Evolutionary conservation across 2,888 invertebrate species (phyloP), one percentile per base, ranked within the genome.

Genomic region (Amphipyra tragopoginis): DNA sequence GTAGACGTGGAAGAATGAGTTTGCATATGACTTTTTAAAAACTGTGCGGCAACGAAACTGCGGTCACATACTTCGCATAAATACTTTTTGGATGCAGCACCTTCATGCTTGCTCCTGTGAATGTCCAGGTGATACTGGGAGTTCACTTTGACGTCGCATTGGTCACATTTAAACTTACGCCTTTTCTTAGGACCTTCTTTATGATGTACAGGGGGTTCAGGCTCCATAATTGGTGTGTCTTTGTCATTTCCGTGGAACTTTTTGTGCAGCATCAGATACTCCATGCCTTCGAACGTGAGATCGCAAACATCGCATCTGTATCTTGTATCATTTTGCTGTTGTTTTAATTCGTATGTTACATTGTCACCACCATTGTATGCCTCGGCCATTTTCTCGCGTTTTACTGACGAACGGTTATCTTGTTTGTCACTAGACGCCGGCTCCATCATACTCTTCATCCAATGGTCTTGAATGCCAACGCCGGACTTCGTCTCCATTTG

Each of bases 371-470:
- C 90, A 73, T 90, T 92, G 72, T 87, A 93, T 13, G 86, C 81
- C 66, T 93, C 94, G 65, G 90, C 92, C 92, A 93, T 93, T 83
- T 94, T 94, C 77, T 94, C 94, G 65, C 93, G 90, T 85, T 94
- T 94, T 29, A 94, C 92, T 68, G 88, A 89, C 71, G 79, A 79
- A 74, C 88, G 86, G 40, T 77, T 75, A 74, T 91, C 90, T 85
- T 87, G 87, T 86, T 93, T 92, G 83, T 94, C 93, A 71, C 86
- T 90, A 58, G 90, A 87, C 82, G 92, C 90, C 81, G 93, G 90
- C 79, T 94, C 94, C 94, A 94, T 94, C 86, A 94, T 91, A 88
- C 87, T 92, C 85, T 93, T 94, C 91, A 94, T 93, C 94, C 94
- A 94, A 76, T 93, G 94, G 69, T 94, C 93, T 82, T 90, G 90